Base-by-base conservation (phyloP, 2,797 vertebrate genomes). In the Sebastes trivittatus region DNA sequence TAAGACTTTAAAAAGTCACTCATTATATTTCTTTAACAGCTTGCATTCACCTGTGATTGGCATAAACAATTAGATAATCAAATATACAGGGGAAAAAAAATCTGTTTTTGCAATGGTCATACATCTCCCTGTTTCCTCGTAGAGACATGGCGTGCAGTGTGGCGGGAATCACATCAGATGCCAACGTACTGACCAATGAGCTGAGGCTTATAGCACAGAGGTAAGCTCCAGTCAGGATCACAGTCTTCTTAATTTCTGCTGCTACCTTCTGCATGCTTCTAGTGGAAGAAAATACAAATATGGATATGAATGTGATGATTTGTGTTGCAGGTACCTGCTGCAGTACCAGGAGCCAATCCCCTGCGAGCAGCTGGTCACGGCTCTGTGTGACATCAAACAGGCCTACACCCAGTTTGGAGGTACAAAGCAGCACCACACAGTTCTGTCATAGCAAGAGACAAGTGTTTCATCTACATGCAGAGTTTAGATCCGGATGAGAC, bases 101-200 rank as follows among this genome's bases (percentile, higher is more conserved):
- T 30, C 20, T 22, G 4, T 11, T 2, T 58, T 42, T 56, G 52
- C 30, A 5, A 1, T 16, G 34, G 9, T 22, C 23, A 5, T 10
- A 6, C 9, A 11, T 65, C 6, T 36, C 8, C 18, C 13, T 5
- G 0, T 71, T 5, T n/a, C 27, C 0, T 93, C 88, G 60, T 91
- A 98, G 97, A 91, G 98, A 98, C 86, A 98, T 98, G 97, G 98
- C 97, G 0, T 98, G 98, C 95, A 98, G 98, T 0, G 98, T 98
- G 42, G 98, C 98, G 1, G 98, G 98, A 74, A 98, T 98, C 77
- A 98, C 98, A 25, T 98, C 98, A 20, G 98, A 98, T 62, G 98
- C 98, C 80, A 98, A 98, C 0, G 98, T 98, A 52, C 92, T 98
- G 54, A 98, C 97, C 34, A 98, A 98, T 11, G 97, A 98, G 77